phyloP scores from a whole-genome alignment of 2,888 invertebrate genomes.

The Eurytoma adleriae region DNA sequence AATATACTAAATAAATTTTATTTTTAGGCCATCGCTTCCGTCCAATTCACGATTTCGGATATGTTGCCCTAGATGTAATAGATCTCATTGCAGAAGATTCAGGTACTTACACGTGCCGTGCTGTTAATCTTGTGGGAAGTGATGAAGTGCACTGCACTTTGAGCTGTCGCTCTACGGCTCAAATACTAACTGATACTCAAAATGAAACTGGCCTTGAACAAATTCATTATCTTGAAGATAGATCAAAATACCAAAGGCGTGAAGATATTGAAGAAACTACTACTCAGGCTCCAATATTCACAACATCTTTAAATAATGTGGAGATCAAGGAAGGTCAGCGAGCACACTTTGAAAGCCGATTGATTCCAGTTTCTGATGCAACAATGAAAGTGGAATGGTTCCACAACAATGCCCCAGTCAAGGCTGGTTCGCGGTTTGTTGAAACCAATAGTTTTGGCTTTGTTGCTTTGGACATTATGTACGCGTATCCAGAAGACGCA shows the following conservation, averaged over 20 bases:
- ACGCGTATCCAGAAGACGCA: conserved; percentile 96
- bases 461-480: conserved; percentile 96
- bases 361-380: conserved; percentile 95
- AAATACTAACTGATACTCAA: conserved; percentile 90
- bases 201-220: conserved; percentile 93
- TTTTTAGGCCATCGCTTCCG: conserved; percentile 90
- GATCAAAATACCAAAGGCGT: conserved; percentile 85
- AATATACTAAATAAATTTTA: conserved; percentile 6
- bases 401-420: conserved; percentile 92
- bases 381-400: conserved; percentile 98
- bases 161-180: conserved; percentile 85
- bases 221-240: conserved; percentile 92
- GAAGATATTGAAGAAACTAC: conserved; percentile 89
- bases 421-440: conserved; percentile 95
- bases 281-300: conserved; percentile 94
- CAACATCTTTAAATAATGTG: conserved; percentile 92
- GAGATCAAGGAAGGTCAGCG: conserved; percentile 96
- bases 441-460: conserved; percentile 98
- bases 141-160: conserved; percentile 89
- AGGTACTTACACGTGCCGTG: conserved; percentile 94
- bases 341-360: conserved; percentile 94
- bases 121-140: conserved; percentile 92
- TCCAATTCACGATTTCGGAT: conserved; percentile 98
- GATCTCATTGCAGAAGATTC: conserved; percentile 97
- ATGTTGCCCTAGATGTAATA: conserved; percentile 97